Conservation (phyloP, 2,888 invertebrate genomes). For the Iselma pallidipennis region DNA sequence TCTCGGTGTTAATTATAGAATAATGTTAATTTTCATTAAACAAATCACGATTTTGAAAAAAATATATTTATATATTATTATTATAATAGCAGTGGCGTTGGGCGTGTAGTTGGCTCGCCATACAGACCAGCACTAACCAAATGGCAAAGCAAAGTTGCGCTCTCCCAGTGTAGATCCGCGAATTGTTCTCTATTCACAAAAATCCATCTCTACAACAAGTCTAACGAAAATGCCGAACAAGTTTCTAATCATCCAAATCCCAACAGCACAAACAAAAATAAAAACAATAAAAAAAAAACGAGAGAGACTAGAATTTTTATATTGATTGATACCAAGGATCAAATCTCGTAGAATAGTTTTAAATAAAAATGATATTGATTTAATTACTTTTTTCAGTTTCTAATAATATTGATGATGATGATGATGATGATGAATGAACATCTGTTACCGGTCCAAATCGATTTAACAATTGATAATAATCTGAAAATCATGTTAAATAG, state of each 20-base stretch:
- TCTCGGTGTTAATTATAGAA: background rate
- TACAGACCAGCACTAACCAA: conserved; percentile 30
- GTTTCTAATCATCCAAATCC: background rate
- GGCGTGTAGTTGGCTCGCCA: conserved; percentile 27
- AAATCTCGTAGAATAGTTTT: no score
- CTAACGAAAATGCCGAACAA: background rate
- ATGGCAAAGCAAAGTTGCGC: conserved; percentile 32
- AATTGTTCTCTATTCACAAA: conserved; percentile 20
- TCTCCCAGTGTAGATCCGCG: conserved; percentile 23
- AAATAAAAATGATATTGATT: background rate
- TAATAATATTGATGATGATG: background rate
- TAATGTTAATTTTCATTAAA: background rate
- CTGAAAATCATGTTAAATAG: conserved; percentile 25
- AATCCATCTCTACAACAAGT: background rate
- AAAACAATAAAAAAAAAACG: no score
- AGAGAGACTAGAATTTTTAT: background rate
- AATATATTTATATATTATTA: conserved; percentile 8
- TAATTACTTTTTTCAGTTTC: background rate
- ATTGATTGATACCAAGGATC: no score
- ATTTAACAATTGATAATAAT: conserved; percentile 21
- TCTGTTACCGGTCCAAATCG: conserved; percentile 10
- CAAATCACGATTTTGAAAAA: conserved; percentile 6
- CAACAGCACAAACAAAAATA: background rate
- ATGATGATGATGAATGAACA: background rate
- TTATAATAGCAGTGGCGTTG: conserved; percentile 20